Base-by-base conservation (phyloP, 2,113 vertebrate genomes). In the Phylloscopus trochilus region DNA sequence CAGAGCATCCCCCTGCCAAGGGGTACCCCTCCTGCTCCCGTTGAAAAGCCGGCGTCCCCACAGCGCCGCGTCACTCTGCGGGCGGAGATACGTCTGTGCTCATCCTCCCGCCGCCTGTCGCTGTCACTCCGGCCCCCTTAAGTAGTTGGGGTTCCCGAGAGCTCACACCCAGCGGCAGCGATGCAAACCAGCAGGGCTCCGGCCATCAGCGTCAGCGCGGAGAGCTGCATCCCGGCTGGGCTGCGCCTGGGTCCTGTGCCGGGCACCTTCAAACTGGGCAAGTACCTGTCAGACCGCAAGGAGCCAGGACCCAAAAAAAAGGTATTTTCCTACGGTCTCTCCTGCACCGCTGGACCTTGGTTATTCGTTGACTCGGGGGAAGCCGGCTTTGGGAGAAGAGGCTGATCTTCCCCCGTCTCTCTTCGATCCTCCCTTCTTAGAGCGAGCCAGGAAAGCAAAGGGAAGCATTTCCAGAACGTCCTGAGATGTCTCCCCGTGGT, bases 301-400 rank as follows among this genome's bases (percentile, higher is more conserved):
- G 99, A 99, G 93, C 98, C 98, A 75, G 99, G 98, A 98, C 98
- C 98, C 79, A 99, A 99, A 97, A 99, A 99, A 98, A 99, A 99
- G 99, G 99, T 99, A 98, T 95, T 97, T 82, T 77, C 78, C 51
- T 89, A 78, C 47, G 26, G 67, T 67, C 76, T 60, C 94, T 90
- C 78, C 59, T 74, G 92, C 95, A 72, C 67, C 60, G 47, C 68
- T 86, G 93, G 95, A 97, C 49, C n/a, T 94, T 22, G 80, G 16
- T 83, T 83, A 73, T 63, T 60, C 83, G 27, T 87, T 95, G 89
- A 12, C 43, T 37, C 16, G 49, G 88, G 84, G 84, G 39, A 91
- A 91, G 52, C 33, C 23, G 37, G 20, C 51, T 77, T 56, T 56
- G 83, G 64, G 87, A 96, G 73, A 75, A 82, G 64, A 91, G 62